Base-by-base conservation (phyloP, 2,113 vertebrate species). In the Noturus placidus region DNA sequence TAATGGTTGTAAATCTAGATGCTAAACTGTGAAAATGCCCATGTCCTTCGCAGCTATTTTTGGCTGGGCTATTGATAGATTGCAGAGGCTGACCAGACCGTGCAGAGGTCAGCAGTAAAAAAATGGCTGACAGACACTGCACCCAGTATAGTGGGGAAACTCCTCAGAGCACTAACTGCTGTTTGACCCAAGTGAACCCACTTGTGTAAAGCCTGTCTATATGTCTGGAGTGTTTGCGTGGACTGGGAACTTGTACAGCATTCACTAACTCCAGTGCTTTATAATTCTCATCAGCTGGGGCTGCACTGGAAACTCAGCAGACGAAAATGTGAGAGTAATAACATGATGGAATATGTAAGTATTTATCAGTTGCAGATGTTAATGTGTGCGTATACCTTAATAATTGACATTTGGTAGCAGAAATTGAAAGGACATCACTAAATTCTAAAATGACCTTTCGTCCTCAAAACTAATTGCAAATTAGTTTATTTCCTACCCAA, bases 281-380 rank as follows among this genome's bases (percentile, higher is more conserved):
- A 80, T 88, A 92, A 83, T 92, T 59, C 88, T 93, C 92, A 78
- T 92, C 93, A 99, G 98, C 97, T 99, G 92, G 98, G 97, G 89
- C 97, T 99, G 94, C 97, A 99, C 95, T 99, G 98, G 98, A 99
- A 99, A 91, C 95, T 99, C 94, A 99, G 97, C 89, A 98, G 97
- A 96, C 97, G 97, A 96, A 99, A 99, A 97, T 99, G 98, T 85
- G 98, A 99, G 95, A 97, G 96, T 95, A 99, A 96, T 95, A 99
- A 99, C 93, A 99, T 99, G 98, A 98, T 99, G 97, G 98, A 99
- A 95, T 96, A 95, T 90, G 95, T 96, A 92, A 95, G 95, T 94
- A 59, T 11, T 46, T 38, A 46, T 20, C 14, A 0, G 19, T 30
- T 33, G 27, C 38, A 69, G n/a, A 22, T 52, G 59, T 83, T 38